A percentile compares a stretch with the other conserved stretches of the same genome.
Conservation (phyloP, 1,140 invertebrate species). For the Lepeophtheirus salmonis region DNA sequence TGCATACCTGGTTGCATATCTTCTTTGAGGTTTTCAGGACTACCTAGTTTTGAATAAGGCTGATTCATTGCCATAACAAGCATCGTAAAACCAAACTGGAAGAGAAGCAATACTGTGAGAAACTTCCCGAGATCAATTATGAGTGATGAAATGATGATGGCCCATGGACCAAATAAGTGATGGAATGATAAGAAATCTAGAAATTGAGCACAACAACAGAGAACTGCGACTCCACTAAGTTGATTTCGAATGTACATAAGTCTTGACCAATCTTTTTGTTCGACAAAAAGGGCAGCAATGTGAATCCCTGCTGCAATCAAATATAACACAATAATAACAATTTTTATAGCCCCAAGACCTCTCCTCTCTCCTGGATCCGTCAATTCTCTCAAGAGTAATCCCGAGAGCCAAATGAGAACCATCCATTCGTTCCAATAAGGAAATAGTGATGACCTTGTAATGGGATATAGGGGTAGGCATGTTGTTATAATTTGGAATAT, state of each 20-base stretch:
- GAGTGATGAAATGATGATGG: constrained; percentile 37
- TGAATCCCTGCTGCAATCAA: constrained; percentile 2
- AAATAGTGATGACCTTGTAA: constrained; percentile 23
- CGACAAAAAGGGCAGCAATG: constrained; percentile 37
- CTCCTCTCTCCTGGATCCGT: constrained; percentile 82
- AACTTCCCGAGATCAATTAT: constrained; percentile 64
- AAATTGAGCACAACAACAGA: constrained; percentile 89
- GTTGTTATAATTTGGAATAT: constrained; percentile 40
- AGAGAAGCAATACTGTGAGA: constrained; percentile 86
- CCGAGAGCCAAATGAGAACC: constrained; percentile 82
- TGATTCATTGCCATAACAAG: constrained; percentile 89
- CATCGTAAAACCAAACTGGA: constrained; percentile 95
- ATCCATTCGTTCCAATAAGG: constrained; percentile 86
- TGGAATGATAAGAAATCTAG: constrained; percentile 93
- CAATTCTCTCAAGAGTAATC: constrained; percentile 80
- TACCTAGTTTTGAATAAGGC: constrained; percentile 39
- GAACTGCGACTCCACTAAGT: constrained; percentile 76
- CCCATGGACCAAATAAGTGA: constrained; percentile 95
- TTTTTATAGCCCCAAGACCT: constrained; percentile 76
- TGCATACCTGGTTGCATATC: no score
- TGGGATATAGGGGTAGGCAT: constrained; percentile 19
- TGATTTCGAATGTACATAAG: constrained; percentile 84
- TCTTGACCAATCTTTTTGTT: constrained; percentile 45
- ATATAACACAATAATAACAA: constrained; percentile 49
- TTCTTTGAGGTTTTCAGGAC: no score